Base-by-base conservation (phyloP, 2,888 invertebrate genomes). In the Latrodectus hesperus region DNA sequence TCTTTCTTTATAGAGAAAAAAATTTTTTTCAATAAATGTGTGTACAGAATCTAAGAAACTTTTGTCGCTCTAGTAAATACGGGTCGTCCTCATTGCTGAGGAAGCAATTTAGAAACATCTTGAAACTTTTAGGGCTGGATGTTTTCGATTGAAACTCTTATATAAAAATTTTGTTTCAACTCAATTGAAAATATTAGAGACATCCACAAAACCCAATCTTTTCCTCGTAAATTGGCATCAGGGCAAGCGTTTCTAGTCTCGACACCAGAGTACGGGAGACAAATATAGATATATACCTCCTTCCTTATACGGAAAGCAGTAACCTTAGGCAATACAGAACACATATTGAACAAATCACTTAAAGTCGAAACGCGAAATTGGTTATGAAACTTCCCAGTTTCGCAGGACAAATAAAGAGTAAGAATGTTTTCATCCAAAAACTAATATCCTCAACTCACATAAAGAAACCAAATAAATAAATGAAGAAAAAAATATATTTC, bases 301-400 rank as follows among this genome's bases (percentile, higher is more conserved):
- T 12, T 60, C n/a, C 60, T 60, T 38, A 38, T 38, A 38, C 38
- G 38, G 38, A 38, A 38, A 60, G 60, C 12, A 12, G 12, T 60
- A 60, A 60, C 68, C 49, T 9, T 52, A 64, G 51, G 82, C 82
- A 75, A 67, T 82, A 82, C 51, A 83, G 71, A 83, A 76, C 83
- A 83, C 71, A 77, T 83, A 77, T 76, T 76, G 83, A 52, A 76
- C 83, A 83, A 83, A 76, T 83, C 83, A 77, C 83, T 83, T 71
- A 81, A 77, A 65, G 64, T 77, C 71, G 60, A 71, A 76, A 77
- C 75, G 60, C 52, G 83, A 71, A 83, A 83, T 64, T 60, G 64
- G 83, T 83, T 83, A 83, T 83, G 83, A 83, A 73, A 83, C 64
- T 83, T 83, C 71, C 52, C 38, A 53, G 73, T 22, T 77, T 49